Percentiles rank a stretch among this genome's conserved stretches.
Conservation (phyloP, 2,797 vertebrate species). For the Poecilia wingei region DNA sequence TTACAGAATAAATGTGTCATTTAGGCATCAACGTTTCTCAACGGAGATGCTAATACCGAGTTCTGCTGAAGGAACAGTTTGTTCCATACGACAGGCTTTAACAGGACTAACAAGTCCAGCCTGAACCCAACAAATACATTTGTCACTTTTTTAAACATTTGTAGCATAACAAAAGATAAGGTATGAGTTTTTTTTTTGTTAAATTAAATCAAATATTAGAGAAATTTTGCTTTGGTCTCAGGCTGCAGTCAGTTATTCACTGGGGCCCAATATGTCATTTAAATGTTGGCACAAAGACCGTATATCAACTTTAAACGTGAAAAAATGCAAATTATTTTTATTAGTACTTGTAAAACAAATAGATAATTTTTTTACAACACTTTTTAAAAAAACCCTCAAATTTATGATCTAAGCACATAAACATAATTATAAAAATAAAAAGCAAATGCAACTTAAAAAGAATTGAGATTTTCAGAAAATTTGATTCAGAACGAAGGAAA, state of each 20-base stretch:
- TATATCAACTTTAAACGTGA: not conserved
- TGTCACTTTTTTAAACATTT: not conserved
- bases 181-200: not conserved
- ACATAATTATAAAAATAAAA: too few species aligned
- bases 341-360: too few species aligned
- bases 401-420: not conserved
- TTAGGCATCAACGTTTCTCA: not conserved
- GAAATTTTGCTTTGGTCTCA: not conserved
- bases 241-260: not conserved
- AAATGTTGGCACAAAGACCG: not conserved
- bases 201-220: not conserved
- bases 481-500: too few species aligned
- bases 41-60: not conserved
- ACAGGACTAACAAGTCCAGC: not conserved
- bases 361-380: too few species aligned
- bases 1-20: not conserved
- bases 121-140: not conserved
- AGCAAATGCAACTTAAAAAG: too few species aligned
- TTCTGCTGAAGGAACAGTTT: not conserved
- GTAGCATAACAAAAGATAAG: not conserved
- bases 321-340: not conserved
- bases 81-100: not conserved
- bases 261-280: not conserved
- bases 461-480: too few species aligned
- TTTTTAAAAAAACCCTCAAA: not conserved